Percentiles rank a stretch among this genome's conserved stretches.
Evolutionary conservation across 2,113 vertebrate species (phyloP).

Genomic region (Ahaetulla prasina): DNA sequence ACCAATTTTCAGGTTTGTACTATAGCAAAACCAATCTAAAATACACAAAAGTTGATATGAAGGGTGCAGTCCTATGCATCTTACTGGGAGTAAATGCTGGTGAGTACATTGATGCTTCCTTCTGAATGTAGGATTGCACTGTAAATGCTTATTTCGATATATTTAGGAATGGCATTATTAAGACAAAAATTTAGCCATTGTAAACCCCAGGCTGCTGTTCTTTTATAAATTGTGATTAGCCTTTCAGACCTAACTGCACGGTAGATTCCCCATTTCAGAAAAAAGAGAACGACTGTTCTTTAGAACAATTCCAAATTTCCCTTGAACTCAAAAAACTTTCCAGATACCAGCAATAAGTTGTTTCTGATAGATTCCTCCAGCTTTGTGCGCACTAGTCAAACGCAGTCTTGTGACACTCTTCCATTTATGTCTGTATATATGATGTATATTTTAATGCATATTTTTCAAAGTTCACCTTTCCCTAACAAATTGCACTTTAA

Average conservation of each 20-base stretch:
- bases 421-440: constrained; percentile 15
- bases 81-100: neutral
- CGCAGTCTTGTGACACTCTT: neutral
- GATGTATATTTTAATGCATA: constrained; percentile 28
- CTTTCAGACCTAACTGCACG: constrained; percentile 24
- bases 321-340: neutral
- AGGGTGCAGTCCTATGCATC: neutral
- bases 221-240: constrained; percentile 33
- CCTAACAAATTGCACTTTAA: constrained; percentile 62
- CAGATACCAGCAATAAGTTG: constrained; percentile 17
- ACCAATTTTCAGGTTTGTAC: constrained; percentile 42
- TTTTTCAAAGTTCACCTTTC: constrained; percentile 20
- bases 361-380: constrained; percentile 13
- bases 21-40: constrained; percentile 2
- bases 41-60: constrained; percentile 11
- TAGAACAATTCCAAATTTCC: neutral
- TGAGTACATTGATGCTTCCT: neutral
- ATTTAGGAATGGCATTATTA: constrained; percentile 48
- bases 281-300: neutral
- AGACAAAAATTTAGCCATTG: constrained; percentile 40
- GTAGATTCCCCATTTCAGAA: neutral
- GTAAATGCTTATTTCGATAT: constrained; percentile 42
- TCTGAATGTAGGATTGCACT: neutral
- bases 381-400: neutral
- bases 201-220: constrained; percentile 2